Conservation (phyloP, 1,140 invertebrate genomes). For the Pseudomyrmex dendroicus region DNA sequence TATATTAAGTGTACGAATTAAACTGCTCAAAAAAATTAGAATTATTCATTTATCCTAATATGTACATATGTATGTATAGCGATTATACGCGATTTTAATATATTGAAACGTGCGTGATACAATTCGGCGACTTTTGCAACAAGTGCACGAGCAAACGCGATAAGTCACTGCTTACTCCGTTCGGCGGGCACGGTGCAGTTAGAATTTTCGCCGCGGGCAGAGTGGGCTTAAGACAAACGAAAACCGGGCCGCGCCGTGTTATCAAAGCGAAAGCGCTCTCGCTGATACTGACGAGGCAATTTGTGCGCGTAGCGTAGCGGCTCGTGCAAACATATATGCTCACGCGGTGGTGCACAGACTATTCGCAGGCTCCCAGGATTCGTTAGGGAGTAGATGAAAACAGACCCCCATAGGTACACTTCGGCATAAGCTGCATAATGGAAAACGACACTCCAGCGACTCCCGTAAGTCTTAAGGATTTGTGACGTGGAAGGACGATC, state of each 20-base stretch:
- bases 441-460: slow-evolving; percentile 69
- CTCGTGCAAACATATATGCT: slow-evolving; percentile 52
- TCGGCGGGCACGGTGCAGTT: slow-evolving; percentile 45
- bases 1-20: too few species aligned
- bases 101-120: background rate
- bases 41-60: background rate
- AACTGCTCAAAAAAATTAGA: too few species aligned
- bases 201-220: slow-evolving; percentile 53
- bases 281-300: slow-evolving; percentile 62
- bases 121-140: slow-evolving; percentile 18
- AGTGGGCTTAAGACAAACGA: slow-evolving; percentile 53
- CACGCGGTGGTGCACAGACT: slow-evolving; percentile 47
- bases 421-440: slow-evolving; percentile 63
- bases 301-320: slow-evolving; percentile 52
- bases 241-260: slow-evolving; percentile 27
- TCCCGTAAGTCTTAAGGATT: slow-evolving; percentile 55
- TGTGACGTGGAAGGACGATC: slow-evolving; percentile 45
- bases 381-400: slow-evolving; percentile 51
- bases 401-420: slow-evolving; percentile 69
- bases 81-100: background rate
- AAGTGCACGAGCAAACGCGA: slow-evolving; percentile 31
- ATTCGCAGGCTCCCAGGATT: slow-evolving; percentile 44
- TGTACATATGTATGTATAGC: too few species aligned
- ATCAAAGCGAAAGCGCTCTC: slow-evolving; percentile 52
- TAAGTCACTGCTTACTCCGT: slow-evolving; percentile 40